Evolutionary conservation across 2,888 invertebrate species (phyloP).

Genomic region (Colostygia pectinataria): DNA sequence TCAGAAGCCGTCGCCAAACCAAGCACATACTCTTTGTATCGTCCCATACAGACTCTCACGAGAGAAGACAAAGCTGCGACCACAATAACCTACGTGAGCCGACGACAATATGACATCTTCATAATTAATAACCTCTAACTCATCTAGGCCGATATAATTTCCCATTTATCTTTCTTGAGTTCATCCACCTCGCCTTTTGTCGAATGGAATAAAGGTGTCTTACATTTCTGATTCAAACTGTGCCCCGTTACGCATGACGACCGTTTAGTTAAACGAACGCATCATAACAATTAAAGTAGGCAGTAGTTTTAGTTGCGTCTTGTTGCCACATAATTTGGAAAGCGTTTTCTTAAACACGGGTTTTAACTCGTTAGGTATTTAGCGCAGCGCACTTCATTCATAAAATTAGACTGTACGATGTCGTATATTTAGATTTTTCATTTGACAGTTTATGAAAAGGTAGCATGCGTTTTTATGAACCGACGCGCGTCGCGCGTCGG

Average conservation of each 20-base stretch:
- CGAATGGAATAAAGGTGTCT: constrained; percentile 69
- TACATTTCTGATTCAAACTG: constrained; percentile 74
- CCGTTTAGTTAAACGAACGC: constrained; percentile 55
- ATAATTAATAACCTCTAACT: constrained; percentile 81
- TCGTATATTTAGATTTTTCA: constrained; percentile 66
- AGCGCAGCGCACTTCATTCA: constrained; percentile 39
- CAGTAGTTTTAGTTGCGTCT: constrained; percentile 25
- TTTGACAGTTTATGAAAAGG: constrained; percentile 57
- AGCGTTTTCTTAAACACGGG: constrained; percentile 30
- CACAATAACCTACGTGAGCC: constrained; percentile 73
- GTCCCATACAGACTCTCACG: constrained; percentile 75
- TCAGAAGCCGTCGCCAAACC: constrained; percentile 54
- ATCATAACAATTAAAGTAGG: constrained; percentile 33
- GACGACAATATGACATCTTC: constrained; percentile 78
- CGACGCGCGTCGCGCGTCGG: too few relatives aligned
- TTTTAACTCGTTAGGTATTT: constrained; percentile 14
- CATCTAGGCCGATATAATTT: constrained; percentile 80
- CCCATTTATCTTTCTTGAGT: constrained; percentile 75
- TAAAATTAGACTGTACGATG: constrained; percentile 71
- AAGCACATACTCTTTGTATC: constrained; percentile 49
- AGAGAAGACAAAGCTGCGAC: constrained; percentile 64
- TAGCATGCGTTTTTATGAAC: constrained; percentile 61
- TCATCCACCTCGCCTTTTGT: constrained; percentile 78
- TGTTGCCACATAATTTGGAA: constrained; percentile 38
- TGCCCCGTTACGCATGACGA: constrained; percentile 77